Conservation (phyloP, 2,888 invertebrate species). For the Latheticus oryzae region DNA sequence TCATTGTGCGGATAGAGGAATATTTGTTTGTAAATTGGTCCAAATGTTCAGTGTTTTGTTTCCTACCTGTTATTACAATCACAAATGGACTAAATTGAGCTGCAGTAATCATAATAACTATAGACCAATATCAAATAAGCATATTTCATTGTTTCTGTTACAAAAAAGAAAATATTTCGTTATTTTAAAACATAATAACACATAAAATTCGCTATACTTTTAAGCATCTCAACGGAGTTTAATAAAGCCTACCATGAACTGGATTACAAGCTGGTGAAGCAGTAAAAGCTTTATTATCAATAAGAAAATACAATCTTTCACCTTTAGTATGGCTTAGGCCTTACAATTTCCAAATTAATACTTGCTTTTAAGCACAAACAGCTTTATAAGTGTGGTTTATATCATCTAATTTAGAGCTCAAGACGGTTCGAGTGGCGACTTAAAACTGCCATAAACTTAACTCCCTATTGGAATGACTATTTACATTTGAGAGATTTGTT, state of each 20-base stretch:
- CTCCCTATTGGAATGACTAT: too few relatives aligned
- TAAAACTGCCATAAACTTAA: slow-evolving; percentile 14
- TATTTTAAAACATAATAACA: slow-evolving; percentile 2
- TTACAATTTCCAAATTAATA: slow-evolving; percentile 26
- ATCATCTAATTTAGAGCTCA: slow-evolving; percentile 11
- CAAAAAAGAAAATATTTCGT: slow-evolving; percentile 1
- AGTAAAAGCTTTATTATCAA: slow-evolving; percentile 30
- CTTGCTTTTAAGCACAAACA: slow-evolving; percentile 24
- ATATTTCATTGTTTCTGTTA: too few relatives aligned
- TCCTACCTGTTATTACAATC: background rate
- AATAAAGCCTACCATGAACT: slow-evolving; percentile 13
- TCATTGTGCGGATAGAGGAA: slow-evolving; percentile 1
- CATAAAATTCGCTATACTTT: slow-evolving; percentile 18
- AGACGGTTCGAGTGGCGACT: slow-evolving; percentile 1
- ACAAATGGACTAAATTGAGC: too few relatives aligned
- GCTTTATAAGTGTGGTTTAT: slow-evolving; percentile 30
- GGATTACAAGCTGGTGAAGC: slow-evolving; percentile 6
- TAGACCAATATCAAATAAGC: too few relatives aligned
- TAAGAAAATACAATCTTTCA: slow-evolving; percentile 31
- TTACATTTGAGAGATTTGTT: too few relatives aligned
- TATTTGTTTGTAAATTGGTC: slow-evolving; percentile 13
- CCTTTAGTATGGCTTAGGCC: slow-evolving; percentile 16
- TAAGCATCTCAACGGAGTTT: slow-evolving; percentile 13
- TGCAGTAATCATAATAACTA: too few relatives aligned
- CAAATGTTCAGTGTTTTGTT: slow-evolving; percentile 6